Conservation (phyloP, 2,888 invertebrate species). For the Xanthia icteritia region DNA sequence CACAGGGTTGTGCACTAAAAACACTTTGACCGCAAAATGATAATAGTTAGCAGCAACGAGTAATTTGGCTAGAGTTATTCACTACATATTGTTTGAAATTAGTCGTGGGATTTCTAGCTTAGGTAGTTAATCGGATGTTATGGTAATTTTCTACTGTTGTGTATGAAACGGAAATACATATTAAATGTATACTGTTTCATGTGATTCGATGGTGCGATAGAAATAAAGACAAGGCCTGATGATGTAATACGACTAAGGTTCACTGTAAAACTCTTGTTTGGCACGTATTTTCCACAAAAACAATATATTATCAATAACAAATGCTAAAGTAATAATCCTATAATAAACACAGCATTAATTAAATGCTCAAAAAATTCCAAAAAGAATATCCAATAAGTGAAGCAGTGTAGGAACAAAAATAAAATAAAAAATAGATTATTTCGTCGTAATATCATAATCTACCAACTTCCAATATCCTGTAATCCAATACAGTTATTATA, state of each 20-base stretch:
- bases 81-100: neutral
- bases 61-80: slow-evolving; percentile 38
- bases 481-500: slow-evolving; percentile 62
- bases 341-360: slow-evolving; percentile 41
- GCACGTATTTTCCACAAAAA: neutral
- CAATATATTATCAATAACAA: slow-evolving; percentile 14
- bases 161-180: too few species aligned
- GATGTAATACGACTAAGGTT: neutral
- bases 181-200: neutral
- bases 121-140: neutral
- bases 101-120: neutral
- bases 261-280: neutral
- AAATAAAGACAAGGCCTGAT: neutral
- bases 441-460: slow-evolving; percentile 47
- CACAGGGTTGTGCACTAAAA: slow-evolving; percentile 41
- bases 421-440: slow-evolving; percentile 31
- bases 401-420: neutral
- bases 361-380: slow-evolving; percentile 25
- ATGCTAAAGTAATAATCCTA: slow-evolving; percentile 31
- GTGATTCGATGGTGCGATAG: neutral
- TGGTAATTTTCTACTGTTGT: neutral
- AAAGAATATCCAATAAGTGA: slow-evolving; percentile 32
- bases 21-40: slow-evolving; percentile 47
- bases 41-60: slow-evolving; percentile 27
- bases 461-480: slow-evolving; percentile 57